Evolutionary conservation across 2,888 invertebrate genomes (phyloP), one percentile per base, ranked within the genome.

Genomic region (Steinernema hermaphroditum): DNA sequence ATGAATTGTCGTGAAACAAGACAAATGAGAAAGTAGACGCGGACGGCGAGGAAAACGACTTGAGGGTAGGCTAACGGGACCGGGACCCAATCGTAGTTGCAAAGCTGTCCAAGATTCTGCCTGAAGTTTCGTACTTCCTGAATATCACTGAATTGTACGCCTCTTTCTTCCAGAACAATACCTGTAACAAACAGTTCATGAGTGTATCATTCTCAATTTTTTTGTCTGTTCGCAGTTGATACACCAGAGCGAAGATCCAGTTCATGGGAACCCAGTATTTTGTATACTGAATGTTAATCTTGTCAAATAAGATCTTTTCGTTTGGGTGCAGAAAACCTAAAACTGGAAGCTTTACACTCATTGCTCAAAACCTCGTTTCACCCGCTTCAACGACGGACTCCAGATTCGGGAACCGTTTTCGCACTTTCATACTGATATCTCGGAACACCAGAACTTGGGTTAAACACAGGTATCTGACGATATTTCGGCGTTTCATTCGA

Each of bases 191-290:
- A 22, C 41, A 44, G 69, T 71, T 73, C 27, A 74, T 32, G 50
- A 43, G 50, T 14, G 73, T 79, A 41, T 78, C 78, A 43, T 74
- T 75, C 37, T 72, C 72, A 68, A 79, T 82, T 41, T 82, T 78
- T 22, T 72, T 70, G 14, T 77, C 32, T 1, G 62, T 29, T 16
- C 72, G 43, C 1, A 80, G 75, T 43, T 82, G 74, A 54, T 79
- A 80, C 29, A 84, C 41, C 71, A 83, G 62, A 62, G 77, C 68
- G 49, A 81, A 80, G 9, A 76, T 75, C 83, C 83, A 83, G 69
- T 83, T 82, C 70, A 81, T 78, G 0, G 82, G 82, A 8, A 83
- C 73, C 83, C 83, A 83, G 71, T 83, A 84, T 68, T 82, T 82
- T 22, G 79, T 77, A 69, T 81, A 83, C 44, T 78, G 76, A 44